Conservation (phyloP, 1,140 invertebrate genomes). For the Parasteatoda tepidariorum region DNA sequence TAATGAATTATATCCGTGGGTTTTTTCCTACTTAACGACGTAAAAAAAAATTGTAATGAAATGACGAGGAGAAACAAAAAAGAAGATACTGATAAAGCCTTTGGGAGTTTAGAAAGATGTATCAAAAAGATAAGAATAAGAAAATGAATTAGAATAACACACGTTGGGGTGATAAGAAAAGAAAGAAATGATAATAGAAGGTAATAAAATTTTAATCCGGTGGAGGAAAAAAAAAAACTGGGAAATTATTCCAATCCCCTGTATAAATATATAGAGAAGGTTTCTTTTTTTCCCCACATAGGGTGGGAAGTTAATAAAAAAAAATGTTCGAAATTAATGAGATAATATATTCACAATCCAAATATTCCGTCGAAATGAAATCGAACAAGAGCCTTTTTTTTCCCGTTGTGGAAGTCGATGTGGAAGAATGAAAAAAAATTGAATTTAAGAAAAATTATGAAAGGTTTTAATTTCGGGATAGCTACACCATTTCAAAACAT, state of each 20-base stretch:
- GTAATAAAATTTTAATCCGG: slow-evolving; percentile 40
- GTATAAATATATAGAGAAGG: not conserved
- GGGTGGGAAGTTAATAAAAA: not conserved
- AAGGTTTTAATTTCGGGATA: no score
- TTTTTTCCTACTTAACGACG: not conserved
- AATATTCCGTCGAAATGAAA: slow-evolving; percentile 24
- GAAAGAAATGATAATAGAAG: slow-evolving; percentile 41
- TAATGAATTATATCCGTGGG: slow-evolving; percentile 47
- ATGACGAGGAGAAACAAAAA: not conserved
- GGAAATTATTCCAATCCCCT: not conserved
- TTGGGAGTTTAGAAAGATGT: not conserved
- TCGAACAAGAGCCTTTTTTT: not conserved
- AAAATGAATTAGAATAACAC: slow-evolving; percentile 54
- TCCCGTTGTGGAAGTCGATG: not conserved
- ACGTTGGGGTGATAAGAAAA: slow-evolving; percentile 9
- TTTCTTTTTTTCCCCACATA: not conserved
- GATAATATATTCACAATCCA: not conserved
- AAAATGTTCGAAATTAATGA: not conserved
- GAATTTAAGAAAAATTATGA: not conserved
- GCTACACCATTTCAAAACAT: no score
- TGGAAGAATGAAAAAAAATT: not conserved
- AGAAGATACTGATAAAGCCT: slow-evolving; percentile 9
- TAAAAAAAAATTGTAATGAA: slow-evolving; percentile 46
- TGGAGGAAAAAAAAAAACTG: no score
- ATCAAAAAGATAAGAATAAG: slow-evolving; percentile 11